Percentiles rank a stretch among this genome's conserved stretches.
phyloP scores from a whole-genome alignment of 1,140 invertebrate genomes.

The Lethrus apterus region DNA sequence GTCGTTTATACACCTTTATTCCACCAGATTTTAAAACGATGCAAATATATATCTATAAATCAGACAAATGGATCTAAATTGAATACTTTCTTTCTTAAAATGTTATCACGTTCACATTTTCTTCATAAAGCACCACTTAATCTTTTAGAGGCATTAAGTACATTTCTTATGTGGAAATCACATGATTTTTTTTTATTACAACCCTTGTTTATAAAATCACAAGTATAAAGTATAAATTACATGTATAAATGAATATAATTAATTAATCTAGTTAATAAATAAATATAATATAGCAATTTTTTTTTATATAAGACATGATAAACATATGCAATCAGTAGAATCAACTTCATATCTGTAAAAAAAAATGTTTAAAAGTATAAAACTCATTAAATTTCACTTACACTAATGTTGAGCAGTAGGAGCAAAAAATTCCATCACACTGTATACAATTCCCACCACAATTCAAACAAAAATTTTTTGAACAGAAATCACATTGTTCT shows the following conservation, averaged over 20 bases:
- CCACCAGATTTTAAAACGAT: too few species aligned
- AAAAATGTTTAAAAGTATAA: background rate
- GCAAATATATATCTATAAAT: too few species aligned
- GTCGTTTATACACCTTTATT: too few species aligned
- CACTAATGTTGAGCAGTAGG: background rate
- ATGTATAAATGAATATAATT: background rate
- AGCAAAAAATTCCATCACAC: constrained; percentile 5
- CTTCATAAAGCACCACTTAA: too few species aligned
- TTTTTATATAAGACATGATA: background rate
- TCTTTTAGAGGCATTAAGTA: too few species aligned
- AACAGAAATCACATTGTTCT: constrained; percentile 6
- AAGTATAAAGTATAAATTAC: background rate
- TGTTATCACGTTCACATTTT: too few species aligned
- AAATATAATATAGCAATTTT: background rate
- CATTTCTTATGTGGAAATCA: constrained; percentile 3
- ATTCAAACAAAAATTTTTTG: background rate
- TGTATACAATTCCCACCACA: background rate
- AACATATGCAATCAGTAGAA: background rate
- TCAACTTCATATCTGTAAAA: constrained; percentile 3
- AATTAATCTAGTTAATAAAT: background rate
- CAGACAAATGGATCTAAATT: too few species aligned
- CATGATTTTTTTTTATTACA: background rate
- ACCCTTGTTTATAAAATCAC: constrained; percentile 1
- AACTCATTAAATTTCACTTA: background rate
- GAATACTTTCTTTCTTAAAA: too few species aligned